Evolutionary conservation across 1,140 invertebrate species (phyloP).

Genomic region (Tetraneura akinire): DNA sequence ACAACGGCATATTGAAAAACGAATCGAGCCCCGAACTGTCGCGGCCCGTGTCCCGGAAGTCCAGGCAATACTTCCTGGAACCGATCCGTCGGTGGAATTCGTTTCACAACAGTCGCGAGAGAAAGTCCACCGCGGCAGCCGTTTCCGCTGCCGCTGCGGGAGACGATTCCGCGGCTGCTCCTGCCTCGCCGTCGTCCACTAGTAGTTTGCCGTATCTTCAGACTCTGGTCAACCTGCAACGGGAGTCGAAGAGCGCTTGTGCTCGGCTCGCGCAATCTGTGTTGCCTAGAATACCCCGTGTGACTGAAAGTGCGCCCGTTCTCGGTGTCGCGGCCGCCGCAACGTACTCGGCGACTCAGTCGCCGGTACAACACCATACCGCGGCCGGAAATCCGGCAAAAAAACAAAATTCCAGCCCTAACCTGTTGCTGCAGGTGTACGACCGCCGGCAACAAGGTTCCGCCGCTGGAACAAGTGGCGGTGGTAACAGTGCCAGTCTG

Average conservation of each 20-base stretch:
- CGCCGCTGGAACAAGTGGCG: too few relatives aligned
- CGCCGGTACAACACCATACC: not conserved
- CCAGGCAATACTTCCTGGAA: constrained; percentile 54
- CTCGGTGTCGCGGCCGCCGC: constrained; percentile 13
- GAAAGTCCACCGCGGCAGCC: constrained; percentile 36
- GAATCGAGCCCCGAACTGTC: constrained; percentile 31
- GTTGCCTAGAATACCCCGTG: constrained; percentile 7
- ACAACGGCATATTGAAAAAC: constrained; percentile 56
- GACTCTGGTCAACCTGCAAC: constrained; percentile 46
- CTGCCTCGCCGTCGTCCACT: not conserved
- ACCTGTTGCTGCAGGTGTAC: constrained; percentile 39
- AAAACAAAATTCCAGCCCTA: constrained; percentile 42
- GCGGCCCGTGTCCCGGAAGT: constrained; percentile 33
- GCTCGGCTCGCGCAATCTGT: constrained; percentile 41
- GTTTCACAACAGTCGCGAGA: constrained; percentile 59
- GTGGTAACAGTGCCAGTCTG: not conserved
- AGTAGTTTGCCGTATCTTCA: constrained; percentile 54
- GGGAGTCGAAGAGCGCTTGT: constrained; percentile 41
- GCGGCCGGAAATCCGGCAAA: constrained; percentile 14
- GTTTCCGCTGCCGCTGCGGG: not conserved
- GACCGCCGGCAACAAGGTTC: constrained; percentile 26
- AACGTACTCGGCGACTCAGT: not conserved
- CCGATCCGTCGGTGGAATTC: constrained; percentile 65
- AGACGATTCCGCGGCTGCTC: not conserved
- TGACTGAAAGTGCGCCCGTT: not conserved